Evolutionary conservation across 2,888 invertebrate genomes (phyloP).

Genomic region (Gisinianus flammeolus): DNA sequence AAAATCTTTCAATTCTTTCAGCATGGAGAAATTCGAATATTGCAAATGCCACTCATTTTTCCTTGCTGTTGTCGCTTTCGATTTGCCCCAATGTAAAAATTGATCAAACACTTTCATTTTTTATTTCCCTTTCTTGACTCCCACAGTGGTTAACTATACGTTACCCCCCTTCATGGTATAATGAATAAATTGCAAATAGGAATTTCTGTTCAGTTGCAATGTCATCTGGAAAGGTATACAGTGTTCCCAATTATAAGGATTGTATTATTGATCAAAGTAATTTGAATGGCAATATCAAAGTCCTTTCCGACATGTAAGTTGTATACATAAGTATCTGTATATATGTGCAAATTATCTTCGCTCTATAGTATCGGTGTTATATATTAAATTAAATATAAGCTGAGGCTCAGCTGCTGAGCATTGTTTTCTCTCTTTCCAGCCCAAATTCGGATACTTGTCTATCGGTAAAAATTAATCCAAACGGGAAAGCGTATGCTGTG

Average conservation of each 20-base stretch:
- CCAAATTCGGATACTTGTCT: slow-evolving; percentile 57
- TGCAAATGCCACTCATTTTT: too few relatives aligned
- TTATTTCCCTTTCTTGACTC: too few relatives aligned
- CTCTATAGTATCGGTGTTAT: too few relatives aligned
- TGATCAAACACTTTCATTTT: neutral
- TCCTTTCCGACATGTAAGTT: slow-evolving; percentile 45
- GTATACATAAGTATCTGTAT: neutral
- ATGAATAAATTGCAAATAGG: too few relatives aligned
- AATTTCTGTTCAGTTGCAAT: too few relatives aligned
- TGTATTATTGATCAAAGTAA: slow-evolving; percentile 41
- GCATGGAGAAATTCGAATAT: too few relatives aligned
- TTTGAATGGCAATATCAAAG: slow-evolving; percentile 47
- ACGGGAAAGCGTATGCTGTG: slow-evolving; percentile 67
- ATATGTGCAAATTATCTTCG: neutral
- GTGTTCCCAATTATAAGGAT: neutral
- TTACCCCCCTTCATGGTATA: too few relatives aligned
- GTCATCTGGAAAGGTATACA: neutral
- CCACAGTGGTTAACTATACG: too few relatives aligned
- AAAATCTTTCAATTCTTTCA: too few relatives aligned
- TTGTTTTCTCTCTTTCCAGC: too few relatives aligned
- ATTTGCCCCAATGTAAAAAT: neutral
- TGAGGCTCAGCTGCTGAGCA: too few relatives aligned
- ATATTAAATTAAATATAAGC: too few relatives aligned
- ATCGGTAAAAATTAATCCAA: slow-evolving; percentile 70
- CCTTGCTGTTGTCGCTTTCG: neutral